Conservation (phyloP, 2,888 invertebrate genomes). For the Sesamia inferens region DNA sequence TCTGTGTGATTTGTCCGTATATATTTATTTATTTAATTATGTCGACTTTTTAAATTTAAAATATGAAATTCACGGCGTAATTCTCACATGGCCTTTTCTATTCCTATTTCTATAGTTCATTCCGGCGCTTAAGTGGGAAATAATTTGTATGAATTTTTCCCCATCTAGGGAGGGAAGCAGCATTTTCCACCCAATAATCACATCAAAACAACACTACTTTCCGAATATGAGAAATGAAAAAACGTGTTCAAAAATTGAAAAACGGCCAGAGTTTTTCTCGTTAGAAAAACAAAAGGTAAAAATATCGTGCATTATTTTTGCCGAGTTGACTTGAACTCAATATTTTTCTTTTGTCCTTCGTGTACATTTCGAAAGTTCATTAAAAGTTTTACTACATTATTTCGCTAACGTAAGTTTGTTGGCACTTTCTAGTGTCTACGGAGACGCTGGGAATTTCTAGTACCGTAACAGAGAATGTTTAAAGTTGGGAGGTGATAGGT, state of each 20-base stretch:
- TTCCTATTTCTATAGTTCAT: too few species aligned
- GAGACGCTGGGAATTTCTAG: conserved; percentile 8
- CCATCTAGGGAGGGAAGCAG: too few species aligned
- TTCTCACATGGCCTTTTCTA: too few species aligned
- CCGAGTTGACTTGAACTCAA: conserved; percentile 15
- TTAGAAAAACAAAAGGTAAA: not conserved
- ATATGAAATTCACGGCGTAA: too few species aligned
- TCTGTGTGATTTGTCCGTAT: too few species aligned
- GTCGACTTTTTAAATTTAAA: too few species aligned
- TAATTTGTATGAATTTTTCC: too few species aligned
- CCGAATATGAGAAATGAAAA: too few species aligned
- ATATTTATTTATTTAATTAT: too few species aligned
- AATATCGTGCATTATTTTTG: not conserved
- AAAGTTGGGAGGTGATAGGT: conserved; percentile 13
- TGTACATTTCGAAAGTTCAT: conserved; percentile 49
- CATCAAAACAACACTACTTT: too few species aligned
- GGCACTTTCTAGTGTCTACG: conserved; percentile 19
- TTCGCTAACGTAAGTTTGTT: conserved; percentile 22
- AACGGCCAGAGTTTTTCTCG: not conserved
- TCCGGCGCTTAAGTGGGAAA: too few species aligned
- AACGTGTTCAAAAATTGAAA: not conserved
- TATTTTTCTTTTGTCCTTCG: conserved; percentile 46
- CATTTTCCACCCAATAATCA: too few species aligned
- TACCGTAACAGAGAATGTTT: conserved; percentile 7
- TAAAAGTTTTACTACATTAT: conserved; percentile 46